Conservation (phyloP, 2,113 vertebrate genomes). For the Dissostichus mawsoni region DNA sequence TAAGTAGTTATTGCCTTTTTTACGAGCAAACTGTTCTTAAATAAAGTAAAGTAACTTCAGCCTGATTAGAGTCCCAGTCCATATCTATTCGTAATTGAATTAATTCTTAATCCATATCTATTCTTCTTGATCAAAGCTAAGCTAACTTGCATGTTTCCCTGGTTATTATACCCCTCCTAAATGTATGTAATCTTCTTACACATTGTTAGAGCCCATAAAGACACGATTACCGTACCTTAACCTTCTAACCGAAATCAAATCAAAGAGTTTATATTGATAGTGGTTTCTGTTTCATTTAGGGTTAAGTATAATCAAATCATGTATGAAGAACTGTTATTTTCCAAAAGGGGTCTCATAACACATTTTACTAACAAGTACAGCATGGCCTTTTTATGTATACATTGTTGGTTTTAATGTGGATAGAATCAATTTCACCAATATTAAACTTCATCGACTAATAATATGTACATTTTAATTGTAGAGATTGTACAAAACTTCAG, state of each 20-base stretch:
- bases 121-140: neutral
- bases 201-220: neutral
- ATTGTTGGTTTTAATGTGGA: neutral
- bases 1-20: too few relatives aligned
- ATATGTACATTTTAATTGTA: slow-evolving; percentile 51
- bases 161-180: neutral
- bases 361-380: neutral
- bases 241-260: neutral
- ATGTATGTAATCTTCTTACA: neutral
- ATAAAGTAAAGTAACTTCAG: too few relatives aligned
- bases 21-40: too few relatives aligned
- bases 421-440: slow-evolving; percentile 1
- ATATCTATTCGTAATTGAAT: neutral
- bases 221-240: neutral
- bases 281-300: neutral
- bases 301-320: neutral
- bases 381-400: neutral
- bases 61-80: neutral
- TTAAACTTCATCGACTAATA: slow-evolving; percentile 14
- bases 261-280: neutral
- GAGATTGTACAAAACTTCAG: slow-evolving; percentile 57
- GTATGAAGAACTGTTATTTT: neutral
- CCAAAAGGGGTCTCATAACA: too few relatives aligned
- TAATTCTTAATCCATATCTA: too few relatives aligned
- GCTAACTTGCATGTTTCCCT: neutral